Evolutionary conservation across 2,113 vertebrate genomes (phyloP), one percentile per base, ranked within the genome.

Genomic region (Cavia porcellus): DNA sequence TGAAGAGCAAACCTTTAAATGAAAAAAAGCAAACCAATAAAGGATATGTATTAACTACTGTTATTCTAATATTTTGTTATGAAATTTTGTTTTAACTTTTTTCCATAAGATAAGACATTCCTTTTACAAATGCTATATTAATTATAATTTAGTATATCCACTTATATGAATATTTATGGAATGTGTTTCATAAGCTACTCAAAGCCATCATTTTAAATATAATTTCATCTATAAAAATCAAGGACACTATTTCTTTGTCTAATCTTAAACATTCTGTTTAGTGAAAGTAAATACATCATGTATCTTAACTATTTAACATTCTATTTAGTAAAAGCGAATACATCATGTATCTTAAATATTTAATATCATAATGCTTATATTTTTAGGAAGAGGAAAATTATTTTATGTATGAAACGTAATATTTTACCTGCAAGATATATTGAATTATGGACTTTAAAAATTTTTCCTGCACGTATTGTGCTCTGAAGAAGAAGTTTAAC

Each of bases 401-500:
- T 5, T 68, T 74, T 14, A 47, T 68, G 17, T 59, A 61, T 86
- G 5, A 61, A 38, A 57, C 3, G 42, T 38, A 52, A 90, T 57
- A 89, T 28, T 68, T 88, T 62, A 68, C 42, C 80, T 92, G 42
- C 7, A 95, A 42, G 80, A 92, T 79, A 72, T 47, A 59, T 0
- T 96, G 90, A 97, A 96, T 74, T 75, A 92, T 74, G 30, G 77
- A 88, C 42, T 98, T 97, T 88, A n/a, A 52, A 52, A 50, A 52
- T 75, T 92, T 52, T 97, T 55, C 55, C 62, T 96, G 94, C 92
- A 96, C 97, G 74, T 0, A 4, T 92, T 55, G 15, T 98, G 94
- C 80, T 62, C 79, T 86, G 11, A 97, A 61, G 64, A 98, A 64
- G 68, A 96, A 95, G 96, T 96, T 97, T 89, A 98, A 98, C 98